A percentile compares a stretch with the other conserved stretches of the same genome.
phyloP scores from a whole-genome alignment of 2,888 invertebrate genomes.

The Hydropsyche betteni region DNA sequence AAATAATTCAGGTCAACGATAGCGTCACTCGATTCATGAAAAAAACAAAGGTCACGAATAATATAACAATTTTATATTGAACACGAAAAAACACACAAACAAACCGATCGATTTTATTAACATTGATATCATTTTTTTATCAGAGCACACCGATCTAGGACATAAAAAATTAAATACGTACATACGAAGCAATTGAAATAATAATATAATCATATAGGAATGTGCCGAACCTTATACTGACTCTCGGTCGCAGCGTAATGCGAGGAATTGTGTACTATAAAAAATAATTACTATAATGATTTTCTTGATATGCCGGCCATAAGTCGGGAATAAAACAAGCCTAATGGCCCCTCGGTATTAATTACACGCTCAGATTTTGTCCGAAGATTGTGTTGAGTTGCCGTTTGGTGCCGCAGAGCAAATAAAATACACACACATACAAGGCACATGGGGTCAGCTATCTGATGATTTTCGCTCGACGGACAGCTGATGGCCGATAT shows the following conservation, averaged over 20 bases:
- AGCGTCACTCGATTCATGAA: too few relatives aligned
- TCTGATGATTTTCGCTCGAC: conserved; percentile 20
- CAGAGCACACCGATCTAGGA: too few relatives aligned
- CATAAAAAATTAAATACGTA: neutral
- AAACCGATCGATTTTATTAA: neutral
- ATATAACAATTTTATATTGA: neutral
- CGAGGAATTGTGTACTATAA: conserved; percentile 19
- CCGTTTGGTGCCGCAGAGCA: conserved; percentile 18
- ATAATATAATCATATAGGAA: conserved; percentile 11
- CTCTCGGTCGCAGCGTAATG: neutral
- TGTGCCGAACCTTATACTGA: neutral
- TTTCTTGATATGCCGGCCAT: conserved; percentile 19
- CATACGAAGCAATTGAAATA: neutral
- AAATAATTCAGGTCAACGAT: too few relatives aligned
- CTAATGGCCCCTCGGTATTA: conserved; percentile 23
- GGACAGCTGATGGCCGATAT: conserved; percentile 5
- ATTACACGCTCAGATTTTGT: conserved; percentile 25
- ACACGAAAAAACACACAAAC: neutral
- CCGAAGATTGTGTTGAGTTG: conserved; percentile 21
- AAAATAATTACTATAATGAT: conserved; percentile 12
- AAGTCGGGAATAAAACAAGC: conserved; percentile 27
- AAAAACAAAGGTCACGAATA: too few relatives aligned
- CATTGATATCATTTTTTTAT: neutral
- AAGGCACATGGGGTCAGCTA: neutral
- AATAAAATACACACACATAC: neutral